These are phyloP conservation scores for Aphis craccivora DNA, from an alignment of 1,140 invertebrate genomes.

Conservation along the genomic window DNA sequence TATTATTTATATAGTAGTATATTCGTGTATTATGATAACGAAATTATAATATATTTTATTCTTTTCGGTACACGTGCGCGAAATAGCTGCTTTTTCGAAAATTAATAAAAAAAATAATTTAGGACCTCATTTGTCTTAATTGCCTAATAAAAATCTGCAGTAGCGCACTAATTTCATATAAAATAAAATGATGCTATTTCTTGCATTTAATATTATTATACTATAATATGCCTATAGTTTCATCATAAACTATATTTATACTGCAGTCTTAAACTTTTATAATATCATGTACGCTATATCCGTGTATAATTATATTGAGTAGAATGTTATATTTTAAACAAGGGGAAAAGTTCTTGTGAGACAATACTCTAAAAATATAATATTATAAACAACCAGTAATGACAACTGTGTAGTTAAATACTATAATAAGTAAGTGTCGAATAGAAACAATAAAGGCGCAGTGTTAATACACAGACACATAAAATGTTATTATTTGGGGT, in stretches of 20 bases:
- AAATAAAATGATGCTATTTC: background rate
- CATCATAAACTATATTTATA: background rate
- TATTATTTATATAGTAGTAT: no score
- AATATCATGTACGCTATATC: background rate
- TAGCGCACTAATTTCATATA: background rate
- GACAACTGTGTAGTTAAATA: background rate
- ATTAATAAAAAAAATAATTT: background rate
- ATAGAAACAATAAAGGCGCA: background rate
- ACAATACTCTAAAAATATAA: background rate
- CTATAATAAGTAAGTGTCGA: background rate
- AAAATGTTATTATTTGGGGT: conserved; percentile 4
- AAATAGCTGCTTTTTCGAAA: background rate
- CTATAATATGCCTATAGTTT: background rate
- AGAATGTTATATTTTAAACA: background rate
- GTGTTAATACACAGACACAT: background rate
- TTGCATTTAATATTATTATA: background rate
- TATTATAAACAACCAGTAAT: background rate
- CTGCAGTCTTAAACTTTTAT: background rate
- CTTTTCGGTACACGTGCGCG: background rate
- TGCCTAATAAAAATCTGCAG: background rate
- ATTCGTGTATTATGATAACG: background rate
- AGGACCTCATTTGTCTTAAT: background rate
- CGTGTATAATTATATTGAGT: background rate
- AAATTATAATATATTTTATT: background rate
- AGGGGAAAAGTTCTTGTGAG: background rate